Base-by-base conservation (phyloP, 2,113 vertebrate genomes). In the Carollia perspicillata region DNA sequence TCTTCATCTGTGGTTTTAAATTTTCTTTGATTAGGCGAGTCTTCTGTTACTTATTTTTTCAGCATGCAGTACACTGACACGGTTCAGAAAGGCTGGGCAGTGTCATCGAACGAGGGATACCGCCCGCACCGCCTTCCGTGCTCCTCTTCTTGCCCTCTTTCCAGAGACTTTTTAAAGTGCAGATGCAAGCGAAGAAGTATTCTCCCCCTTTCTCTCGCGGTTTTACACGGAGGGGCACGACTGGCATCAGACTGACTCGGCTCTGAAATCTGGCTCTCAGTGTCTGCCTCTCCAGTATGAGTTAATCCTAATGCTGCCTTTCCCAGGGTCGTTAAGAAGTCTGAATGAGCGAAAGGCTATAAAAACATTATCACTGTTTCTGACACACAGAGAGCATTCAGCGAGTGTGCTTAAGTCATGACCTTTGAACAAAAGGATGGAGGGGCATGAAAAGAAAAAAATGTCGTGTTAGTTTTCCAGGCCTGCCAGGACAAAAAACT, bases 11-110 rank as follows among this genome's bases (percentile, higher is more conserved):
- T 40, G 1, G 58, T 55, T 90, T 23, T 65, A 84, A 35, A 0
- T 71, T n/a, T 77, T 65, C 16, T 90, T 88, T 58, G 42, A 13
- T 16, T 18, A 85, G 35, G 22, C 14, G 75, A n/a, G 2, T 30
- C 35, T 90, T 77, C 42, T 49, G 4, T 40, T 8, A 53, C 49
- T 77, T 69, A 13, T 84, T 88, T 95, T 80, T 94, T 72, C 84
- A 74, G 60, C 18, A 63, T 60, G 23, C 5, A 5, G 18, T 53
- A 58, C 5, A 14, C 83, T 20, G 71, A 35, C 7, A 28, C 51
- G 28, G 2, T 37, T 88, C 83, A 83, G 22, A 65, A 47, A 20
- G 26, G 63, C 63, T 30, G 8, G 20, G 65, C n/a, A 4, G 55
- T 42, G 10, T 6, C 28, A 5, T 30, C 5, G 16, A 90, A 28